Percentiles rank a stretch among this genome's conserved stretches.
Conservation (phyloP, 1,140 invertebrate genomes). For the Goniozus legneri region DNA sequence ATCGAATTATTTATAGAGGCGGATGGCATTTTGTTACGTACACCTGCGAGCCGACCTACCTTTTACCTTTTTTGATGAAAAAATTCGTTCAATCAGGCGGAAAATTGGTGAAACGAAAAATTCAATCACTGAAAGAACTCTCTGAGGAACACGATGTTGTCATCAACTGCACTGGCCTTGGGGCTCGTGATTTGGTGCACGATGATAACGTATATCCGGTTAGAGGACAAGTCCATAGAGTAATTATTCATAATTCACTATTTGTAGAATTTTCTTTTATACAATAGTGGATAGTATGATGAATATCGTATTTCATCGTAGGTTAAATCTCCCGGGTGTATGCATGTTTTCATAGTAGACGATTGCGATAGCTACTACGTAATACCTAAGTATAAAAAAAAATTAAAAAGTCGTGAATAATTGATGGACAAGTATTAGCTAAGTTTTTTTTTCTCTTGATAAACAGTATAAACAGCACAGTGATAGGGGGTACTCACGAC, state of each 20-base stretch:
- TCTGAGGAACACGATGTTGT: slow-evolving; percentile 58
- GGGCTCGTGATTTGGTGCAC: slow-evolving; percentile 55
- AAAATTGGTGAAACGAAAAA: slow-evolving; percentile 48
- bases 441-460: slow-evolving; percentile 13
- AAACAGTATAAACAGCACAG: slow-evolving; percentile 60
- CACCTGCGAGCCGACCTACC: slow-evolving; percentile 57
- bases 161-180: slow-evolving; percentile 72
- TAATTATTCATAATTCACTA: slow-evolving; percentile 33
- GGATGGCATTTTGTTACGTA: slow-evolving; percentile 64
- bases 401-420: background rate
- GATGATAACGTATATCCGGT: slow-evolving; percentile 61
- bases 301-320: slow-evolving; percentile 27
- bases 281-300: background rate
- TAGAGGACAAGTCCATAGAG: slow-evolving; percentile 68
- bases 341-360: slow-evolving; percentile 56
- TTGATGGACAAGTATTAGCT: background rate
- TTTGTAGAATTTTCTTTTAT: slow-evolving; percentile 2
- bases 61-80: slow-evolving; percentile 61
- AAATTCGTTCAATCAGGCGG: slow-evolving; percentile 60
- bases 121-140: slow-evolving; percentile 57
- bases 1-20: slow-evolving; percentile 37
- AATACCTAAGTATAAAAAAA: slow-evolving; percentile 66
- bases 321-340: slow-evolving; percentile 65
- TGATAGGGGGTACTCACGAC: slow-evolving; percentile 75
- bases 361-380: slow-evolving; percentile 64